Evolutionary conservation across 2,888 invertebrate genomes (phyloP).

Genomic region (Calliopum simillimum): DNA sequence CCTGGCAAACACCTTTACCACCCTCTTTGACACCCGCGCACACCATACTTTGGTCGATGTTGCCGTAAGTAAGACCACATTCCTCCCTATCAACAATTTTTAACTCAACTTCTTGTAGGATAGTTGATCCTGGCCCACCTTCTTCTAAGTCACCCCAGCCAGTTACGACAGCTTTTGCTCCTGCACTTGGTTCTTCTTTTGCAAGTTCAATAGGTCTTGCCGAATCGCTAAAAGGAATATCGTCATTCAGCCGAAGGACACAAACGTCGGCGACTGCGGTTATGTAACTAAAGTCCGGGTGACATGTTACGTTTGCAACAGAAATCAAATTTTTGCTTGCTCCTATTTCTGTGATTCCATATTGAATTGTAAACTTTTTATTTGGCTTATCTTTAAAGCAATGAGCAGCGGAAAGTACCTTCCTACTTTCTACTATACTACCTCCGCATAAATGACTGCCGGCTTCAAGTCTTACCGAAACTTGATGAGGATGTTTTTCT

Average conservation of each 20-base stretch:
- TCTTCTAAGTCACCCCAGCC: no score
- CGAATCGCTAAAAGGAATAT: no score
- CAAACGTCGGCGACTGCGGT: no score
- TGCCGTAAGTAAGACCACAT: no score
- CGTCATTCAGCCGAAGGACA: no score
- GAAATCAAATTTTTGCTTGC: slow-evolving; percentile 6
- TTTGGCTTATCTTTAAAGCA: slow-evolving; percentile 36
- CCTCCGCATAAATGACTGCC: slow-evolving; percentile 55
- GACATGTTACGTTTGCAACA: neutral
- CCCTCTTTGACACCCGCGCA: slow-evolving; percentile 54
- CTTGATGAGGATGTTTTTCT: slow-evolving; percentile 52
- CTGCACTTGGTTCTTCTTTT: no score
- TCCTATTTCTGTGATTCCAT: slow-evolving; percentile 31
- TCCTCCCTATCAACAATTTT: no score
- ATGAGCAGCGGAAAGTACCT: slow-evolving; percentile 56
- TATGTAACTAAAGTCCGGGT: no score
- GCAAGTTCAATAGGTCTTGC: no score
- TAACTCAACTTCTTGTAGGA: no score
- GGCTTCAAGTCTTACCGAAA: slow-evolving; percentile 50
- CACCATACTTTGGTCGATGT: slow-evolving; percentile 56
- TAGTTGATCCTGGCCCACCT: no score
- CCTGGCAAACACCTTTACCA: slow-evolving; percentile 60
- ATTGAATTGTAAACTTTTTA: slow-evolving; percentile 32
- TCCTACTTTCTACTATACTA: slow-evolving; percentile 50
- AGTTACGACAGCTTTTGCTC: no score